Evolutionary conservation across 2,888 invertebrate species (phyloP), one percentile per base, ranked within the genome.

Genomic region (Ectobius pallidus): DNA sequence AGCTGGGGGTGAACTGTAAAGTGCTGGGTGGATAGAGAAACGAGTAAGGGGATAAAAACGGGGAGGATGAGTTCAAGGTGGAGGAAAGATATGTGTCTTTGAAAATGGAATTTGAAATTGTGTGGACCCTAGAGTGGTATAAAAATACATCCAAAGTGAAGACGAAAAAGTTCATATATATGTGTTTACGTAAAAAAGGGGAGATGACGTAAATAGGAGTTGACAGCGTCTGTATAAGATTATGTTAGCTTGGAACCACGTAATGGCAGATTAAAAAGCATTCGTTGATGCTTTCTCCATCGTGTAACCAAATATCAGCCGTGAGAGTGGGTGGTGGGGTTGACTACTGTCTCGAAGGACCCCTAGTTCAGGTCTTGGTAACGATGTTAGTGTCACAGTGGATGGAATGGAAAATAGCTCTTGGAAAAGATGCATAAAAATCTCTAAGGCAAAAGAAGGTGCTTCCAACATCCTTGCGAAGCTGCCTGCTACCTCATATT

Each of bases 61-160:
- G 18, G 30, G 42, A 58, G 71, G 61, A 22, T 16, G 20, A 46
- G 25, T 27, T 46, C 52, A 58, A 61, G 70, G 49, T 69, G 49
- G 71, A 49, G 70, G 65, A 71, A 74, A 73, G 75, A 76, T 74
- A 76, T 75, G 75, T 75, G 75, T 74, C 75, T 73, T 71, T 71
- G 71, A 74, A 83, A 83, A 83, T 83, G 83, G 84, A 83, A 84
- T 83, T 83, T 83, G 82, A 83, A 84, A 83, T 83, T 84, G 82
- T 81, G 79, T 81, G 78, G 81, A 80, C 83, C 82, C 83, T 77
- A 81, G 83, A 83, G 84, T 83, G 82, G 81, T 82, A 83, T 83
- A 83, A 84, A 84, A 83, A 83, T 83, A 84, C 82, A 83, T 61
- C 55, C 69, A 62, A 63, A 75, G 65, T 68, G 72, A 72, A 72